Evolutionary conservation across 1,140 invertebrate species (phyloP), one percentile per base, ranked within the genome.

Genomic region (Propsilocerus akamusi): DNA sequence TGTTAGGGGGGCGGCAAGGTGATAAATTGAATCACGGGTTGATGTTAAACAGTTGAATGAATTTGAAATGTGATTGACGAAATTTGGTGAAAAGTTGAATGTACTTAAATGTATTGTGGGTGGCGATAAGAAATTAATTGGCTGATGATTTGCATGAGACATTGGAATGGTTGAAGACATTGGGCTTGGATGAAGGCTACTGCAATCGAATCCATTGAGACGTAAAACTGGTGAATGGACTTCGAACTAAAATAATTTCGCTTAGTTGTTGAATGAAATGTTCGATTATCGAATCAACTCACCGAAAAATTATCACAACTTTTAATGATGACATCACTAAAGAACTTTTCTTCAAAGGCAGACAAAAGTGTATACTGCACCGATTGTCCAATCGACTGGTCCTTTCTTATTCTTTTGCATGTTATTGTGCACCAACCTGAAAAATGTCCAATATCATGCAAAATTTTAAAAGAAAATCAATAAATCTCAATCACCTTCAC

Each of bases 321-420:
- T 51, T 60, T 69, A 8, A 78, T 66, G 28, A 65, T 59, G 37
- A 78, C 55, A 67, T 81, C 77, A 49, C 71, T 72, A 56, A 81
- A 81, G 57, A 73, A 80, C 1, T 73, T 72, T 53, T 80, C 75
- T 52, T 75, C 70, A 28, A 80, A 60, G n/a, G 77, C 76, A 50
- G 73, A 69, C 11, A 76, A 59, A 41, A 80, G 70, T 26, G 72
- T 73, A 55, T 75, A 79, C 12, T 64, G 60, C 24, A 56, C 54
- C 48, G 61, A 59, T 28, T 60, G 58, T 3, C 72, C 67, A 37
- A 73, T 69, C 26, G 67, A 56, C 28, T 60, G 58, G 30, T 65
- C 59, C 14, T 66, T 64, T 54, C 56, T 60, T 51, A 78, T 63
- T 54, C 73, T 66, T 51, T 75, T 74, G 59, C 77, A 80, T 53